phyloP scores from a whole-genome alignment of 2,113 vertebrate species.

The Melanerpes aurifrons region DNA sequence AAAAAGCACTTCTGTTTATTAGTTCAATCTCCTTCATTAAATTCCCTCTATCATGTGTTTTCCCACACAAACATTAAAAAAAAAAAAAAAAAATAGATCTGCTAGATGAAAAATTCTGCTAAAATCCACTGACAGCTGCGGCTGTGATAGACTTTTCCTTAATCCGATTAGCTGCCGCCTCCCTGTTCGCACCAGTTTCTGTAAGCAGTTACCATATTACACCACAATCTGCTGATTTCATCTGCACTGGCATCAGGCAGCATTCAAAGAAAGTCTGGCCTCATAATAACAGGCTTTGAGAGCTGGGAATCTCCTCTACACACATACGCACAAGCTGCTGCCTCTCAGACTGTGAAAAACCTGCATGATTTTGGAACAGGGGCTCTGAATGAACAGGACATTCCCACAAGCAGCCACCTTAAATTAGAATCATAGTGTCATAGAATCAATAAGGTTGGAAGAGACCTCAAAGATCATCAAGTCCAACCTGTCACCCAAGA shows the following conservation, averaged over 20 bases:
- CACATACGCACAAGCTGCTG: conserved; percentile 26
- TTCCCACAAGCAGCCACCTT: conserved; percentile 7
- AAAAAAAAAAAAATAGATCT: conserved; percentile 59
- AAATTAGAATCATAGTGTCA: background rate
- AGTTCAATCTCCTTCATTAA: conserved; percentile 76
- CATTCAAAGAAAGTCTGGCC: conserved; percentile 59
- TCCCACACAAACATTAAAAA: conserved; percentile 60
- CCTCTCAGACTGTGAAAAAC: background rate
- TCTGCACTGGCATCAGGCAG: conserved; percentile 71
- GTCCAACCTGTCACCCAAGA: too few species aligned
- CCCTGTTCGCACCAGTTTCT: conserved; percentile 61
- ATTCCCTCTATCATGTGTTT: conserved; percentile 65
- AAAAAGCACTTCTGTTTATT: conserved; percentile 67
- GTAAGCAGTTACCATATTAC: conserved; percentile 66
- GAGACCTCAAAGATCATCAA: too few species aligned
- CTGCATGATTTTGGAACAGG: background rate
- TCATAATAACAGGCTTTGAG: conserved; percentile 59
- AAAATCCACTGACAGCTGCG: conserved; percentile 69
- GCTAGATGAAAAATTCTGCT: conserved; percentile 56
- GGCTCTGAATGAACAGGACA: background rate
- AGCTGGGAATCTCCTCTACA: conserved; percentile 51
- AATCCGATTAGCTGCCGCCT: conserved; percentile 75
- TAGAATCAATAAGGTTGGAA: too few species aligned
- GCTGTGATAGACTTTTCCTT: conserved; percentile 76
- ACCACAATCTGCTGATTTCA: conserved; percentile 71